A percentile compares a stretch with the other conserved stretches of the same genome.
phyloP scores from a whole-genome alignment of 2,113 vertebrate species.

The Leuciscus idus region DNA sequence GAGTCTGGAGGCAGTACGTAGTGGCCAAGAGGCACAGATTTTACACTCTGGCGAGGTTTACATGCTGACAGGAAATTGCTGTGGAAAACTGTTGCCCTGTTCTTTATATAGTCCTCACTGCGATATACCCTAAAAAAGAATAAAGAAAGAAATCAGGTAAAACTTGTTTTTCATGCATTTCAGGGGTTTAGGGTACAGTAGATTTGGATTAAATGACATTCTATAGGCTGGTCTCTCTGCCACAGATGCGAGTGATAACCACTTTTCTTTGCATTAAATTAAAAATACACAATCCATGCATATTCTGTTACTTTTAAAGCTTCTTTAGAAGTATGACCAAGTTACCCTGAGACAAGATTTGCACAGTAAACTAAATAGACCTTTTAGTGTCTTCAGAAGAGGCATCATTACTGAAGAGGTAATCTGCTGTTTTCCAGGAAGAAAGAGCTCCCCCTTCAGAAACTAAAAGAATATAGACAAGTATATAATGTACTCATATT shows the following conservation, averaged over 20 bases:
- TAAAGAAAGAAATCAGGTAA: neutral
- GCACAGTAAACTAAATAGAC: constrained; percentile 31
- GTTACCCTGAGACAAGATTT: neutral
- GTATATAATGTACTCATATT: neutral
- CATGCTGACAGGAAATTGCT: constrained; percentile 72
- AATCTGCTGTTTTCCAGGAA: constrained; percentile 57
- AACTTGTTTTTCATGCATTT: neutral
- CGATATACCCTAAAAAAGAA: constrained; percentile 67
- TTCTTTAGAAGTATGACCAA: neutral
- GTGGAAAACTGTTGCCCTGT: constrained; percentile 75
- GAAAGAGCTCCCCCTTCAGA: constrained; percentile 55
- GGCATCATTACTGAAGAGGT: constrained; percentile 62
- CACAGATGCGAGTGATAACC: too few relatives aligned
- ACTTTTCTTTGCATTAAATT: too few relatives aligned
- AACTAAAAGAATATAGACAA: constrained; percentile 34
- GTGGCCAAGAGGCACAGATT: constrained; percentile 75
- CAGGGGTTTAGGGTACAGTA: neutral
- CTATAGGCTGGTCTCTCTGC: neutral
- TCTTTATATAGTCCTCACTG: constrained; percentile 69
- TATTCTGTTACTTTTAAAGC: neutral
- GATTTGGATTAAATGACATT: neutral
- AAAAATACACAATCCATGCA: neutral
- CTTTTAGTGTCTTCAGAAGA: constrained; percentile 57
- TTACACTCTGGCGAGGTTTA: constrained; percentile 67
- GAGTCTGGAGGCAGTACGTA: constrained; percentile 75